These are phyloP conservation scores for Symphodus melops DNA, from an alignment of 2,113 vertebrate species.

Conservation along the genomic window DNA sequence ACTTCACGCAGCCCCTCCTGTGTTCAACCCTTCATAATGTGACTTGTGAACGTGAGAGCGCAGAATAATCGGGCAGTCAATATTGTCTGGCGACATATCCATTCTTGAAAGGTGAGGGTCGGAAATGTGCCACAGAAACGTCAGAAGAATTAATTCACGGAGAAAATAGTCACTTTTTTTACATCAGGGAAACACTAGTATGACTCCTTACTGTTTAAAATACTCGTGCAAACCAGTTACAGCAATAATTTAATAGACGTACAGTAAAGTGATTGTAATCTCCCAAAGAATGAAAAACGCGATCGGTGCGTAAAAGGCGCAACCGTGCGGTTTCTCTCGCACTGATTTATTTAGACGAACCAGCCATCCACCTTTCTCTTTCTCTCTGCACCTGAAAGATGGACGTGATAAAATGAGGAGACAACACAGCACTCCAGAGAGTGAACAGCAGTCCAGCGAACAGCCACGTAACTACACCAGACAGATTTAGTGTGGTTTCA, in stretches of 20 bases:
- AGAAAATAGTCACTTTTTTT: background rate
- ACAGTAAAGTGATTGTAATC: background rate
- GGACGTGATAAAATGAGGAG: background rate
- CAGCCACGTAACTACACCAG: constrained; percentile 9
- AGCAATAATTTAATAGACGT: background rate
- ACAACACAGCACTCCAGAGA: constrained; percentile 1
- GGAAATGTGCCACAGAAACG: constrained; percentile 20
- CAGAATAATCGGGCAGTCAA: constrained; percentile 40
- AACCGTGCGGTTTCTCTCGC: constrained; percentile 35
- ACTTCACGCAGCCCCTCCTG: background rate
- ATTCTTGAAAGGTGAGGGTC: constrained; percentile 35
- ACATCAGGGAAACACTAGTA: background rate
- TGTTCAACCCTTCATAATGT: constrained; percentile 19
- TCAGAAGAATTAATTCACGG: background rate
- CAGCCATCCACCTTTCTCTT: background rate
- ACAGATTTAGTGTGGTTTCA: constrained; percentile 23
- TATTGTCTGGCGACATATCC: constrained; percentile 24
- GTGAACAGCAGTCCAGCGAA: background rate
- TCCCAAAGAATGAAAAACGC: background rate
- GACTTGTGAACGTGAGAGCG: constrained; percentile 34
- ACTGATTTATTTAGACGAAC: background rate
- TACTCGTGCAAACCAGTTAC: background rate
- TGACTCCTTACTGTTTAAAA: background rate
- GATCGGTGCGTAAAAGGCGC: constrained; percentile 52
- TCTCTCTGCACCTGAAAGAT: background rate